Conservation (phyloP, 2,113 vertebrate genomes). For the Amphilophus citrinellus region DNA sequence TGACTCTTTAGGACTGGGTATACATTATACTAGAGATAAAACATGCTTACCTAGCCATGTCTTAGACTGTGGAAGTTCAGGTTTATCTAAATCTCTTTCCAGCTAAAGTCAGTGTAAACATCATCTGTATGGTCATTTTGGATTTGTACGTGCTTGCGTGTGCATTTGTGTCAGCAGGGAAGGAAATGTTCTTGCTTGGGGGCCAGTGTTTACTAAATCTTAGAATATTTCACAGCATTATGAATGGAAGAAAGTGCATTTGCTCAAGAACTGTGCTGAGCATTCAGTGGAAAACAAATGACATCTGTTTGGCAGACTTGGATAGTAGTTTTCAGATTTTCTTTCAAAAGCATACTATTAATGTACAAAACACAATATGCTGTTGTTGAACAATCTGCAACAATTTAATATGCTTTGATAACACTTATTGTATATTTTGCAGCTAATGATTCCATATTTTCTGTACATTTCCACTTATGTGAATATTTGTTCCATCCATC, state of each 20-base stretch:
- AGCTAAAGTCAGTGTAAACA: conserved; percentile 16
- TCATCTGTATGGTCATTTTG: not conserved
- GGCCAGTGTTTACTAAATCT: not conserved
- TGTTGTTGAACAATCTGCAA: not conserved
- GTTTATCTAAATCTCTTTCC: conserved; percentile 48
- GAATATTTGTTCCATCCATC: not conserved
- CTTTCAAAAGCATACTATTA: not conserved
- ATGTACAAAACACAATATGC: not conserved
- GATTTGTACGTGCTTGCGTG: not conserved
- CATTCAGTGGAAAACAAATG: not conserved
- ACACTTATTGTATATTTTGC: not conserved
- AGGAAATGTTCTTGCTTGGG: not conserved
- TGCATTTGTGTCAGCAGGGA: not conserved
- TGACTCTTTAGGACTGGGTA: conserved; percentile 28
- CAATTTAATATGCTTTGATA: not conserved
- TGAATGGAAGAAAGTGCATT: not conserved
- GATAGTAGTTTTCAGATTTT: not conserved
- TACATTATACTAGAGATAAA: conserved; percentile 34
- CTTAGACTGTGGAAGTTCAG: conserved; percentile 10
- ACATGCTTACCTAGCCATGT: conserved; percentile 31
- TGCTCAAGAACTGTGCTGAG: not conserved
- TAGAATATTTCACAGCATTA: not conserved
- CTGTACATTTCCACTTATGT: not conserved
- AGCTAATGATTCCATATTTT: not conserved
- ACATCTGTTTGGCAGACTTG: not conserved